These are phyloP conservation scores for Poeciliopsis paucimaculata DNA, from an alignment of 2,797 vertebrate species.

Conservation along the genomic window DNA sequence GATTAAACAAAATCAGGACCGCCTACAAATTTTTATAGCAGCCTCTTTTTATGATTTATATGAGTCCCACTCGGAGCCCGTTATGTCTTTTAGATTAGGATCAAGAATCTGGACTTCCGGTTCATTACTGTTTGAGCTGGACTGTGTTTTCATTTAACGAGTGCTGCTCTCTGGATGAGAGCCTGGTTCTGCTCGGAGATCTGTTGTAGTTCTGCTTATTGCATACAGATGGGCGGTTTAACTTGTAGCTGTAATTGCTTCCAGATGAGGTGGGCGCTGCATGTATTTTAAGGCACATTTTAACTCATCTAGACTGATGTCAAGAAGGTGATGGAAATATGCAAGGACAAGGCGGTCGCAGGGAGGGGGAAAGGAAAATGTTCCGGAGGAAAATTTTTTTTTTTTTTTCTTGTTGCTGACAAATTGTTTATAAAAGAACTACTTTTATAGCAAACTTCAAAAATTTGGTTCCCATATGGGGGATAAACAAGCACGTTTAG, in stretches of 20 bases:
- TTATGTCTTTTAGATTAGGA: slow-evolving; percentile 51
- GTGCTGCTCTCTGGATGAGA: slow-evolving; percentile 61
- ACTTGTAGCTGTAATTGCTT: slow-evolving; percentile 72
- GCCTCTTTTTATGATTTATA: slow-evolving; percentile 42
- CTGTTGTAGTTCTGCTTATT: slow-evolving; percentile 72
- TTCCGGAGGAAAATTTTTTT: slow-evolving; percentile 22
- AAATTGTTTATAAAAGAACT: slow-evolving; percentile 13
- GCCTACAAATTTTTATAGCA: slow-evolving; percentile 56
- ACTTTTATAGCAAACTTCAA: slow-evolving; percentile 23
- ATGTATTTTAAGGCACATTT: slow-evolving; percentile 69
- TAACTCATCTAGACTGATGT: slow-evolving; percentile 47
- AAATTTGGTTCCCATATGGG: slow-evolving; percentile 37
- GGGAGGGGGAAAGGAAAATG: slow-evolving; percentile 25
- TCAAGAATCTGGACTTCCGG: slow-evolving; percentile 59
- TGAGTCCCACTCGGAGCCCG: slow-evolving; percentile 42
- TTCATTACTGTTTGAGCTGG: slow-evolving; percentile 68
- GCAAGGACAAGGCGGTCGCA: slow-evolving; percentile 18
- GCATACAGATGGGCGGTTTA: slow-evolving; percentile 75
- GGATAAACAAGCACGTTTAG: slow-evolving; percentile 36
- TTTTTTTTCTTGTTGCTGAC: slow-evolving; percentile 8
- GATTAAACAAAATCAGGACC: slow-evolving; percentile 38
- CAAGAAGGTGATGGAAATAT: slow-evolving; percentile 29
- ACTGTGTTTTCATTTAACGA: slow-evolving; percentile 72
- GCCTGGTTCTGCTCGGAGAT: slow-evolving; percentile 72
- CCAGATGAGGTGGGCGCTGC: slow-evolving; percentile 68